phyloP scores from a whole-genome alignment of 2,113 vertebrate species.

The Raphicerus campestris region DNA sequence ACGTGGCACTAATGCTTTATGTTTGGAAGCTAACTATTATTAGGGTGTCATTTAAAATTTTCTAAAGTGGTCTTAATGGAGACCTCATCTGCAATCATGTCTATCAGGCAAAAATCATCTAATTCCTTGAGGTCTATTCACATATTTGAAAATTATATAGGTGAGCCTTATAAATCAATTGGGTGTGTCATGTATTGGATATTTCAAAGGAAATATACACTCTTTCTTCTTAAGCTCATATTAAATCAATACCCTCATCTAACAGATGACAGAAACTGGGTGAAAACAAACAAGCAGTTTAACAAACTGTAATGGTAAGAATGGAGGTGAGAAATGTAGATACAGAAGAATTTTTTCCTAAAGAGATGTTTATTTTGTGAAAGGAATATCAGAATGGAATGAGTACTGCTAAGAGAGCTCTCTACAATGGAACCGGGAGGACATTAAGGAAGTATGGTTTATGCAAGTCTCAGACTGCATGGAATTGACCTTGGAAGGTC shows the following conservation, averaged over 20 bases:
- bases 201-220: constrained; percentile 35
- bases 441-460: neutral
- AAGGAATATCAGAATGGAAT: neutral
- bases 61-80: constrained; percentile 53
- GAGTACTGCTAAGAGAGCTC: neutral
- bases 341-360: neutral
- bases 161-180: constrained; percentile 43
- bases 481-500: neutral
- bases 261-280: neutral
- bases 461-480: neutral
- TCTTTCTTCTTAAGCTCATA: constrained; percentile 33
- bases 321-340: neutral
- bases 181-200: neutral
- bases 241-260: constrained; percentile 19
- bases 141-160: constrained; percentile 64
- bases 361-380: neutral
- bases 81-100: constrained; percentile 18
- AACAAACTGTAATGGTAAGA: neutral
- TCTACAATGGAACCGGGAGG: neutral
- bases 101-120: constrained; percentile 41
- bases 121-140: constrained; percentile 26
- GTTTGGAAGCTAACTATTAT: constrained; percentile 50
- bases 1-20: neutral
- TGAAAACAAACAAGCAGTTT: constrained; percentile 22
- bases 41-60: constrained; percentile 55